Evolutionary conservation across 2,797 vertebrate genomes (phyloP).

Genomic region (Hemitrygon akajei): DNA sequence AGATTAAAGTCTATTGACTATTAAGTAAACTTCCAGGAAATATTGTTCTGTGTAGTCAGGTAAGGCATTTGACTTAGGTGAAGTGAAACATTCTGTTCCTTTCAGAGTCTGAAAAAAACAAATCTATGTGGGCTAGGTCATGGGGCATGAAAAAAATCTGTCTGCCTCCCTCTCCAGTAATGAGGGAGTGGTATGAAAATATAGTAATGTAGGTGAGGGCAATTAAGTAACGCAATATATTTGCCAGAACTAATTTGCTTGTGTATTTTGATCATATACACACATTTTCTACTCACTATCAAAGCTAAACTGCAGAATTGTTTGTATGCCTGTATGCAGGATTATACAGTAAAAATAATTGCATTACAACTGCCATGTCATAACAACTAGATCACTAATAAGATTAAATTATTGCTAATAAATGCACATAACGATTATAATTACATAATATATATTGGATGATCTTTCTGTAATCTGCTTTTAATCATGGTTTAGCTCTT

Average conservation of each 20-base stretch:
- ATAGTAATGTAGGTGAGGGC: neutral
- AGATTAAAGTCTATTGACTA: slow-evolving; percentile 27
- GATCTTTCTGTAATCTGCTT: slow-evolving; percentile 35
- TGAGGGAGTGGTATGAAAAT: neutral
- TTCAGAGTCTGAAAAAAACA: neutral
- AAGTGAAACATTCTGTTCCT: neutral
- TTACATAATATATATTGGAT: slow-evolving; percentile 28
- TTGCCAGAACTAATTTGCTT: neutral
- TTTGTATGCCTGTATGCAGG: neutral
- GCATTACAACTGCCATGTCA: slow-evolving; percentile 5
- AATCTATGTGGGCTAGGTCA: neutral
- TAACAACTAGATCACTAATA: neutral
- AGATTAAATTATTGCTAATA: slow-evolving; percentile 32
- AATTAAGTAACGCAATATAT: neutral
- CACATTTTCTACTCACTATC: neutral
- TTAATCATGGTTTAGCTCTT: slow-evolving; percentile 35
- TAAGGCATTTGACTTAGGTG: neutral
- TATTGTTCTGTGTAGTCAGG: neutral
- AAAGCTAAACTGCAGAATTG: slow-evolving; percentile 3
- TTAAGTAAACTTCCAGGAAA: neutral
- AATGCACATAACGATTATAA: slow-evolving; percentile 24
- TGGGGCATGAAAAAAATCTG: neutral
- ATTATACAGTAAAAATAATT: slow-evolving; percentile 8
- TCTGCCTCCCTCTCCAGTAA: neutral
- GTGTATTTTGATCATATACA: neutral